phyloP scores from a whole-genome alignment of 2,113 vertebrate genomes.

The Hippocampus abdominalis region DNA sequence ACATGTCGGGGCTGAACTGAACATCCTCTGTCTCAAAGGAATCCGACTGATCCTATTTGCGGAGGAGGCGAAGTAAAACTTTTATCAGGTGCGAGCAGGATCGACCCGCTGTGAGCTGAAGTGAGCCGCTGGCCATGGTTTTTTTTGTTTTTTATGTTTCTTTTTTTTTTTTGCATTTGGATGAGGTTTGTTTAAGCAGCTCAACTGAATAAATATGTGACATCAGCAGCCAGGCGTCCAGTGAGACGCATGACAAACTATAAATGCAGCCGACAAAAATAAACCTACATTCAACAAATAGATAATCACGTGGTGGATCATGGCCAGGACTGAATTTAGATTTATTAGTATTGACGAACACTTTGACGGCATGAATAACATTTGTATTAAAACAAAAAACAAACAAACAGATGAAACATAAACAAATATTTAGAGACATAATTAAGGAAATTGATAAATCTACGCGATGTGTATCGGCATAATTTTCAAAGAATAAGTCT shows the following conservation, averaged over 20 bases:
- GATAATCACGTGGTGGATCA: not conserved
- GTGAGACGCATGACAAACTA: not conserved
- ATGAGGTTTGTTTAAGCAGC: conserved; percentile 37
- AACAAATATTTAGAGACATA: no score
- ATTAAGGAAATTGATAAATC: no score
- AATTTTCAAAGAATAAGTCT: no score
- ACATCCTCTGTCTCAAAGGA: conserved; percentile 41
- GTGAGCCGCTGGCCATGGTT: conserved; percentile 20
- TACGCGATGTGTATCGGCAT: no score
- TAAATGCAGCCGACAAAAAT: not conserved
- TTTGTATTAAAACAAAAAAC: no score
- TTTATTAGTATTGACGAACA: not conserved
- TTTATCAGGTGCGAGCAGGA: conserved; percentile 52
- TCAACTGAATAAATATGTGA: conserved; percentile 31
- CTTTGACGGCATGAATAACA: no score
- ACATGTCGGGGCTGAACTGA: conserved; percentile 34
- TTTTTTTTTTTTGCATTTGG: conserved; percentile 18
- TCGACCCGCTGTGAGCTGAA: conserved; percentile 15
- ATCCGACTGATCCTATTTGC: conserved; percentile 44
- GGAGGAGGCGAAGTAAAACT: conserved; percentile 28
- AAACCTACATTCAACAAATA: not conserved
- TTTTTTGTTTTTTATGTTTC: conserved; percentile 22
- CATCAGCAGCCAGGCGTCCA: not conserved
- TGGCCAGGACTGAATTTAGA: not conserved
- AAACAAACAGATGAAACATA: no score